Evolutionary conservation across 2,113 vertebrate species (phyloP), one percentile per base, ranked within the genome.

Genomic region (Amphilophus citrinellus): DNA sequence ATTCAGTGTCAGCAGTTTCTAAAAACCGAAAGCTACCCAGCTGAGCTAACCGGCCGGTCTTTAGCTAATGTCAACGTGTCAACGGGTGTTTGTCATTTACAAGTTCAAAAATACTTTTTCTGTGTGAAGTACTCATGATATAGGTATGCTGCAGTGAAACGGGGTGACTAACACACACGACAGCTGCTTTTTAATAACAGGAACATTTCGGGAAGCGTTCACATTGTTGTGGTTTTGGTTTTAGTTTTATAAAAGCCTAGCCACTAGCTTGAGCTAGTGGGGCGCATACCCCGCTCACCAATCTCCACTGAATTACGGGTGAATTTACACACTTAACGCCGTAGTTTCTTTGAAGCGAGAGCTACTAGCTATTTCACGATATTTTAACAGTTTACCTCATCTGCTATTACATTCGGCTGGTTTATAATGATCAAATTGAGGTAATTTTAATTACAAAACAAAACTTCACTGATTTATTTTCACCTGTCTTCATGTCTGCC

Each of bases 201-300:
- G 1, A 7, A 14, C 2, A 39, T 13, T 20, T 56, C 2, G 20
- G 1, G 3, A 82, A 22, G 6, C 63, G 53, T 35, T 7, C 65
- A 58, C 63, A 61, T 9, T 79, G 76, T 27, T 79, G 42, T 65
- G 37, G 44, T 86, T 82, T 58, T 58, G 30, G 59, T 85, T 81
- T 59, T 6, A 5, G 59, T 85, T 81, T 53, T 4, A 6, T 1
- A 18, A 27, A 32, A 91, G 87, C 93, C 78, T 58, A 44, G 85
- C 91, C 7, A 79, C 32, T 58, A 22, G 85, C 58, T 87, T 68
- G 65, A 79, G 85, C 90, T 10, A 30, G 4, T 11, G 53, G 27
- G 13, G 20, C 20, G 68, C 27, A 14, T 32, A 4, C 20, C 20
- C 24, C 32, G 6, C 2, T 11, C 10, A 73, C 68, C 68, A 56